phyloP scores from a whole-genome alignment of 2,888 invertebrate species.

The Drosophila robusta region DNA sequence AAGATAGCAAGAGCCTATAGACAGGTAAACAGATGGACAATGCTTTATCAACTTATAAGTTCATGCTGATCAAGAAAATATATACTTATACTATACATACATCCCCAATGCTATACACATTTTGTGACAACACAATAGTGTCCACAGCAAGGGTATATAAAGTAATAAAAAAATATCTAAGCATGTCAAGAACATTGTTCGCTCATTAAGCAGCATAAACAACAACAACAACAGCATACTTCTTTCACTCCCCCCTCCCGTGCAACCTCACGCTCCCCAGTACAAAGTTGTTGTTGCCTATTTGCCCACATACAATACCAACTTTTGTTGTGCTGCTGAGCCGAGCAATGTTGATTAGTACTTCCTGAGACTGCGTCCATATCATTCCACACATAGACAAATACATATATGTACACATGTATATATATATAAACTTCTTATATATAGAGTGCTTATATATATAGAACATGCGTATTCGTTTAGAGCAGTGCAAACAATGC shows the following conservation, averaged over 20 bases:
- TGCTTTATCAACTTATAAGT: too few relatives aligned
- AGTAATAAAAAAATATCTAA: slow-evolving; percentile 58
- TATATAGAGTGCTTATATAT: slow-evolving; percentile 13
- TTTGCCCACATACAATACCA: slow-evolving; percentile 62
- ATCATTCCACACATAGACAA: slow-evolving; percentile 44
- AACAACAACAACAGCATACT: slow-evolving; percentile 34
- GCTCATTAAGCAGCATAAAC: slow-evolving; percentile 61
- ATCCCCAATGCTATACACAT: background rate
- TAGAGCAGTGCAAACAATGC: slow-evolving; percentile 58
- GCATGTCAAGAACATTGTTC: slow-evolving; percentile 79
- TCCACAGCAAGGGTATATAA: slow-evolving; percentile 4
- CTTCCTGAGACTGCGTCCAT: slow-evolving; percentile 77
- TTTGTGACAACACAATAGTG: background rate
- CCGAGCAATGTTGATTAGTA: slow-evolving; percentile 72
- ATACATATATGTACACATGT: background rate
- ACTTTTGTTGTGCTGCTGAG: slow-evolving; percentile 64
- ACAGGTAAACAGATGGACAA: too few relatives aligned
- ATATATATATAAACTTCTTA: background rate
- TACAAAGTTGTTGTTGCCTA: slow-evolving; percentile 32
- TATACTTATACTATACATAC: background rate
- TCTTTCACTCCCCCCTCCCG: slow-evolving; percentile 1
- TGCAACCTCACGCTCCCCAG: background rate
- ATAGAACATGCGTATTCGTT: slow-evolving; percentile 40
- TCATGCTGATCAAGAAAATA: too few relatives aligned
- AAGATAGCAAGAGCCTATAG: too few relatives aligned